Evolutionary conservation across 2,113 vertebrate genomes (phyloP), one percentile per base, ranked within the genome.

Genomic region (Erythrocercus mccallii): DNA sequence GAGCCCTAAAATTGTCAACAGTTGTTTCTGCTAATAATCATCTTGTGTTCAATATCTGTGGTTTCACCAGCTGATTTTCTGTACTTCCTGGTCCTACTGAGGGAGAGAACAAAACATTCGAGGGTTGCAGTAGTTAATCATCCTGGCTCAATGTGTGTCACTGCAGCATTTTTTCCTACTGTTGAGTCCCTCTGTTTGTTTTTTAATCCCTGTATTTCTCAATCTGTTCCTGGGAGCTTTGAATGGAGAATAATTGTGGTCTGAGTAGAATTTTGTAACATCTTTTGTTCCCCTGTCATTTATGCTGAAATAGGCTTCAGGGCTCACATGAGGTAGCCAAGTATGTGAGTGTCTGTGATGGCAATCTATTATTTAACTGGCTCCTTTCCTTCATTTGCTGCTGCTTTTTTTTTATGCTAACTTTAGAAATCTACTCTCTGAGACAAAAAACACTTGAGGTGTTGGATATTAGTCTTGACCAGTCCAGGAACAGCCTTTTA

Each of bases 281-380:
- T 81, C 83, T 92, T 96, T 96, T 95, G 80, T 96, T 86, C 30
- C 35, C 44, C 15, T 86, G 72, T 95, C 81, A 78, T 72, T 90
- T 95, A 58, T 72, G 35, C 45, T 92, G 80, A 77, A 53, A 50
- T 82, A 78, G 44, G 60, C 86, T 92, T 88, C 72, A 74, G 88
- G 91, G 53, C 92, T 90, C 72, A 64, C 33, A 21, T 88, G 77
- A 92, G 48, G 44, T 87, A 79, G 85, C 74, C 66, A 65, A 71
- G 44, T 64, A 53, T 42, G 12, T 61, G 60, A 88, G 48, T 83
- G 83, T 88, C 66, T 88, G 31, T 81, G 51, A 47, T 88, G 78
- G 73, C 69, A 80, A 64, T 74, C 56, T 91, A 16, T 66, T 94
- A 65, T 88, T 91, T 94, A 90, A 50, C 64, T 88, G 38, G 15